Percentiles rank a stretch among this genome's conserved stretches.
Evolutionary conservation across 1,140 invertebrate genomes (phyloP).

Genomic region (Bombus picipes): DNA sequence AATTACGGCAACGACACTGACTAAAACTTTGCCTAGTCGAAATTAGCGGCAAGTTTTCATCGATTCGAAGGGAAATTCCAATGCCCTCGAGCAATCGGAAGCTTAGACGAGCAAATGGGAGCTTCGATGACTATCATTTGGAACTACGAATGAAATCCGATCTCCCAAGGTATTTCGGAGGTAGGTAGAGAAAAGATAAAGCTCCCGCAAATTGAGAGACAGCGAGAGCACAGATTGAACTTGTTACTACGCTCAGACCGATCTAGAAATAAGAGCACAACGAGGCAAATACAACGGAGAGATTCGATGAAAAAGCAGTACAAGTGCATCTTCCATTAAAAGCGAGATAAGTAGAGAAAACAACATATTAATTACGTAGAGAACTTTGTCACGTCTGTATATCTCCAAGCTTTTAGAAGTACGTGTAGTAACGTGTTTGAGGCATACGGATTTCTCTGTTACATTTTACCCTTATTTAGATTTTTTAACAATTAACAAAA

Average conservation of each 20-base stretch:
- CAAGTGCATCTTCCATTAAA: background rate
- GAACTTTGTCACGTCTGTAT: background rate
- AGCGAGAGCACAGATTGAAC: background rate
- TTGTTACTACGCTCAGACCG: background rate
- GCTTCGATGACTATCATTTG: background rate
- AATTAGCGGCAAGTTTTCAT: slow-evolving; percentile 34
- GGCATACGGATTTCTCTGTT: too few species aligned
- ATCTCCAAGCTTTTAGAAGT: too few species aligned
- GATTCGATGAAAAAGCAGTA: background rate
- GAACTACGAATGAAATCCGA: background rate
- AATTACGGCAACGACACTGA: slow-evolving; percentile 44
- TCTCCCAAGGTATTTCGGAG: background rate
- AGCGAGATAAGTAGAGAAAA: too few species aligned
- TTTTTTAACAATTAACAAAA: too few species aligned
- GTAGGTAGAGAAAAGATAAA: background rate
- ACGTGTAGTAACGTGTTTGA: too few species aligned
- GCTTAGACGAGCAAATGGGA: background rate
- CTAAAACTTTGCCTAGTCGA: slow-evolving; percentile 19
- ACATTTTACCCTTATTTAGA: too few species aligned
- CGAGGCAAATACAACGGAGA: background rate
- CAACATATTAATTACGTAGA: background rate
- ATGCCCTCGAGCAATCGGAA: background rate
- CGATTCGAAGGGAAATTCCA: slow-evolving; percentile 19
- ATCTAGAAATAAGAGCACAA: background rate
- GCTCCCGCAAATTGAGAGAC: background rate